A percentile compares a stretch with the other conserved stretches of the same genome.
These are phyloP conservation scores for Pelvicachromis taeniatus DNA, from an alignment of 2,113 vertebrate genomes.

Conservation along the genomic window DNA sequence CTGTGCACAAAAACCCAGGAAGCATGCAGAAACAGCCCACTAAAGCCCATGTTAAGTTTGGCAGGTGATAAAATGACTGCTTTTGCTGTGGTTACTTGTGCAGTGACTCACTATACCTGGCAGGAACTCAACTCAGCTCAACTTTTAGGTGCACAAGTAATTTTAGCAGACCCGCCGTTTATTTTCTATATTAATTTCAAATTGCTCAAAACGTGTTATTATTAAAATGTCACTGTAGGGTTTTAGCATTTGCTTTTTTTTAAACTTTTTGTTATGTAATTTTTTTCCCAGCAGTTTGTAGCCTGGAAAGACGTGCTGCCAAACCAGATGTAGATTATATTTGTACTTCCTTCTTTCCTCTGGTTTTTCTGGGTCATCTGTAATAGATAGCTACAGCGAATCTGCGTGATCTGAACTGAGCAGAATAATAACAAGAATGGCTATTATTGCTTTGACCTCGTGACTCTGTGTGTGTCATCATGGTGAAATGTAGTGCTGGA, in stretches of 20 bases:
- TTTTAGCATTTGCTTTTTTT: background rate
- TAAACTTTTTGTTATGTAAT: background rate
- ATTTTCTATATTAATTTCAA: background rate
- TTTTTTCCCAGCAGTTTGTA: background rate
- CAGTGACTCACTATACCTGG: background rate
- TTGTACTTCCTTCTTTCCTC: background rate
- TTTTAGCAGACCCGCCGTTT: background rate
- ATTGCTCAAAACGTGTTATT: background rate
- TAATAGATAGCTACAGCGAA: background rate
- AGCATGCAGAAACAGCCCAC: background rate
- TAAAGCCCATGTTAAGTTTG: background rate
- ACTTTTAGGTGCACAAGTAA: background rate
- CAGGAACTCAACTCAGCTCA: background rate
- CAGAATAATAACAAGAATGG: background rate
- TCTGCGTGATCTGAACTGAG: background rate
- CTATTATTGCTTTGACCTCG: background rate
- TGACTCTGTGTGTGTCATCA: background rate
- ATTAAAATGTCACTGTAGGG: background rate
- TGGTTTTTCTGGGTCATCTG: background rate
- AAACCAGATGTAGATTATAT: background rate
- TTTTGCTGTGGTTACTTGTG: background rate
- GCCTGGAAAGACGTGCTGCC: background rate
- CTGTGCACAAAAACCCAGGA: background rate
- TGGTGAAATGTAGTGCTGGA: background rate
- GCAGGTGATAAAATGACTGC: background rate